phyloP scores from a whole-genome alignment of 2,888 invertebrate species.

The Rapana venosa region DNA sequence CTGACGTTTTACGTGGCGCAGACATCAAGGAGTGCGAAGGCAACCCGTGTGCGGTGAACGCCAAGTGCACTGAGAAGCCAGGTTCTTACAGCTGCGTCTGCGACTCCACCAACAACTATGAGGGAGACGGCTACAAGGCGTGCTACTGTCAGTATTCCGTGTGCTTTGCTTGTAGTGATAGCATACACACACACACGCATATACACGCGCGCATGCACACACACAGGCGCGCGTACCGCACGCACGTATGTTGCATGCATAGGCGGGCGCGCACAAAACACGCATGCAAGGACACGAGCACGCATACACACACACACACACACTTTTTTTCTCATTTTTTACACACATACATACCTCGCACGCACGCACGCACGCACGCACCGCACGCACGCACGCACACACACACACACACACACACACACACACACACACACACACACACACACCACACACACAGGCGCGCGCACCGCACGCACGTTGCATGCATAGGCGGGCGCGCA shows the following conservation, averaged over 20 bases:
- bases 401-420: no score
- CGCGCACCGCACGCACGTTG: no score
- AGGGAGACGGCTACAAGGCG: constrained; percentile 43
- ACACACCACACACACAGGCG: neutral
- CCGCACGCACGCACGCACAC: no score
- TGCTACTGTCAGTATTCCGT: constrained; percentile 27
- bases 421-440: neutral
- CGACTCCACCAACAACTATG: constrained; percentile 38
- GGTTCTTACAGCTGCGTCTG: constrained; percentile 44
- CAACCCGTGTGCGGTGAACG: constrained; percentile 42
- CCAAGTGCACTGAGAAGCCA: constrained; percentile 44
- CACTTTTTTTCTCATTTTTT: no score
- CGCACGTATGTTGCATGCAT: no score
- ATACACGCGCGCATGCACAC: neutral
- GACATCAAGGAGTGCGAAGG: constrained; percentile 46
- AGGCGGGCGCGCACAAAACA: no score
- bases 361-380: no score
- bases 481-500: no score
- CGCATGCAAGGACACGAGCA: no score
- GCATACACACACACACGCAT: neutral
- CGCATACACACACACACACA: no score
- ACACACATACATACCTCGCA: no score
- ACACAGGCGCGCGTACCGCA: neutral
- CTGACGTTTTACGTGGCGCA: constrained; percentile 9
- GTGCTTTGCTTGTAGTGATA: neutral